Conservation (phyloP, 2,113 vertebrate genomes). For the Cinclus cinclus region DNA sequence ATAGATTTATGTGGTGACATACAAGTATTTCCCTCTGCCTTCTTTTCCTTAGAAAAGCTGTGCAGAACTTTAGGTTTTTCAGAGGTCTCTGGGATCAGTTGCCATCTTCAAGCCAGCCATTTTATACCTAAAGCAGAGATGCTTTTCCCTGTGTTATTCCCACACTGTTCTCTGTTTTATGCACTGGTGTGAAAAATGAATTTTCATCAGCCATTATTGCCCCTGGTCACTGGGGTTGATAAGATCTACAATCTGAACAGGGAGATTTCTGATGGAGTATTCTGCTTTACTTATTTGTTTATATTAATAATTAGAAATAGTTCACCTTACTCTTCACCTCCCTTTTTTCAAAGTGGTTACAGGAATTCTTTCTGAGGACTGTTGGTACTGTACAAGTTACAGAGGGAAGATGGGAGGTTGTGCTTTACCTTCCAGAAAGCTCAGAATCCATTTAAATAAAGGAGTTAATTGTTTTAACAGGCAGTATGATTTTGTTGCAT, state of each 20-base stretch:
- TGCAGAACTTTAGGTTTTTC: not conserved
- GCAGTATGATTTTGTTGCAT: not conserved
- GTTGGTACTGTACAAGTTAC: fast-evolving
- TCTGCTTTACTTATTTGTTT: not conserved
- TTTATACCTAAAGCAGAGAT: not conserved
- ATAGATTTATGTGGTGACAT: not conserved
- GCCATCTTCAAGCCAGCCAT: not conserved
- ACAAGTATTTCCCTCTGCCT: not conserved
- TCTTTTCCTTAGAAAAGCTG: not conserved
- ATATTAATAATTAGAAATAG: not conserved
- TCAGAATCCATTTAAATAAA: not conserved
- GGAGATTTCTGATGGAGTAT: not conserved
- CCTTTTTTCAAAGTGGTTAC: not conserved
- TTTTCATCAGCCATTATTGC: not conserved
- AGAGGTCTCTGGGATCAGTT: not conserved
- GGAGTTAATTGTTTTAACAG: not conserved
- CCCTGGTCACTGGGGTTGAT: not conserved
- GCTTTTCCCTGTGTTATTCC: not conserved
- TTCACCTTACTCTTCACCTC: not conserved
- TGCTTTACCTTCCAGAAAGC: not conserved
- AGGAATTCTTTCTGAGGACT: not conserved
- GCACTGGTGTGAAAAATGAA: not conserved
- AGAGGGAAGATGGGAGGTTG: not conserved
- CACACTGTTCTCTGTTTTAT: not conserved
- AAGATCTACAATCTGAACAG: not conserved